These are phyloP conservation scores for Mimachlamys varia DNA, from an alignment of 2,888 invertebrate genomes.

Conservation along the genomic window DNA sequence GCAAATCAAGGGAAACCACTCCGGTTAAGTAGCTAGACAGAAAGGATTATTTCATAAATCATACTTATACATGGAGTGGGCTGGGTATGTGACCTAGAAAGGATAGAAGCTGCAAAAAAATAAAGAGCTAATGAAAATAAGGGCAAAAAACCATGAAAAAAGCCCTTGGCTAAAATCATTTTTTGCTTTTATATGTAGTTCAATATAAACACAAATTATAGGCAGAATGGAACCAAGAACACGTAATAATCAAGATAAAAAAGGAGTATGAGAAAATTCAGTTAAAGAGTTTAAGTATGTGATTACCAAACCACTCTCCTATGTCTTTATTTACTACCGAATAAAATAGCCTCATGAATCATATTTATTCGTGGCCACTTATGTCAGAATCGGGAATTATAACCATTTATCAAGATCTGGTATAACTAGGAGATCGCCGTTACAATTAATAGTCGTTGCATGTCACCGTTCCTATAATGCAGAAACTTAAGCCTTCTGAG, in stretches of 20 bases:
- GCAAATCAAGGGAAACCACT: not conserved
- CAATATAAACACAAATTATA: not conserved
- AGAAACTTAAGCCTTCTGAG: not conserved
- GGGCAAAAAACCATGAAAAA: not conserved
- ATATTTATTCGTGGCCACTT: not conserved
- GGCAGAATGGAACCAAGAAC: not conserved
- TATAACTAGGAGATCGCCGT: not conserved
- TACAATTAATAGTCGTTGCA: not conserved
- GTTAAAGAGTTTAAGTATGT: not conserved
- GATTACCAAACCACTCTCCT: not conserved
- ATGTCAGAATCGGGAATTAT: not conserved
- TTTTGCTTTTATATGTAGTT: not conserved
- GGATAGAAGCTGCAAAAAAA: not conserved
- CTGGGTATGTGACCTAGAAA: not conserved
- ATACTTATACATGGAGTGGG: not conserved
- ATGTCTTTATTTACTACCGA: not conserved
- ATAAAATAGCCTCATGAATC: conserved; percentile 5
- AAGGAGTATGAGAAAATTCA: not conserved
- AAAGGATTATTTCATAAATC: not conserved
- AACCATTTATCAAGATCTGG: conserved; percentile 8
- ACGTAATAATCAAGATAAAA: not conserved
- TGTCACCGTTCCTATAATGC: not conserved
- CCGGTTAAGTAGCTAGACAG: not conserved
- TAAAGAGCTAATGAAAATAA: not conserved
- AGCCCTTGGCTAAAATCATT: not conserved